Base-by-base conservation (phyloP, 2,888 invertebrate genomes). In the Piscicola geometra region DNA sequence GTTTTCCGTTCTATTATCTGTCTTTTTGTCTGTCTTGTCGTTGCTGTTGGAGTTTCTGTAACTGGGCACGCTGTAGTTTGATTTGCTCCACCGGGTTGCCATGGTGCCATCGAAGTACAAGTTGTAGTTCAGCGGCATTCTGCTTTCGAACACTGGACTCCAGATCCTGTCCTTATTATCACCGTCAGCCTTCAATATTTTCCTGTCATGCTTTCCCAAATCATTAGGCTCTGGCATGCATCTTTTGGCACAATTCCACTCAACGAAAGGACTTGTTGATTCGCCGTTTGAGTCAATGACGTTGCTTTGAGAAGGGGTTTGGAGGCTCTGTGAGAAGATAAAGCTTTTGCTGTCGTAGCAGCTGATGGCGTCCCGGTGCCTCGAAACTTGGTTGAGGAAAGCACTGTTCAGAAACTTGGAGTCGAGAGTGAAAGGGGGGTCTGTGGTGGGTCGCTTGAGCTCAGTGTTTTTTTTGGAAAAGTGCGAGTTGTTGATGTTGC, bases 121-220 rank as follows among this genome's bases (percentile, higher is more conserved):
- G 60, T 56, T 56, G 60, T 56, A 56, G 25, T 56, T 56, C 15
- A 25, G 3, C 3, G 60, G 25, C 3, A 25, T 25, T 21, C 25
- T 56, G 60, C n/a, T 18, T 3, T 5, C 60, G n/a, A 56, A 56
- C 21, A 56, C 60, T 56, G 60, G 60, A 56, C 60, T 56, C 60
- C 60, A 56, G n/a, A 56, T 56, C n/a, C 60, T 18, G 5, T 56
- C n/a, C 5, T 18, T 5, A 56, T 56, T n/a, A 25, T 5, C n/a
- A 18, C n/a, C n/a, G 60, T 56, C 60, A 5, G 25, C 5, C n/a
- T 56, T 56, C 5, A 56, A 5, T 5, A 5, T 21, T 21, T 56
- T 56, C 5, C 25, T 56, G 25, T 56, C 60, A 25, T 56, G 9
- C 5, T 18, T 25, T 3, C 21, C 5, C 12, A 18, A 18, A 56